Conservation (phyloP, 2,888 invertebrate species). For the Stratiomys singularior region DNA sequence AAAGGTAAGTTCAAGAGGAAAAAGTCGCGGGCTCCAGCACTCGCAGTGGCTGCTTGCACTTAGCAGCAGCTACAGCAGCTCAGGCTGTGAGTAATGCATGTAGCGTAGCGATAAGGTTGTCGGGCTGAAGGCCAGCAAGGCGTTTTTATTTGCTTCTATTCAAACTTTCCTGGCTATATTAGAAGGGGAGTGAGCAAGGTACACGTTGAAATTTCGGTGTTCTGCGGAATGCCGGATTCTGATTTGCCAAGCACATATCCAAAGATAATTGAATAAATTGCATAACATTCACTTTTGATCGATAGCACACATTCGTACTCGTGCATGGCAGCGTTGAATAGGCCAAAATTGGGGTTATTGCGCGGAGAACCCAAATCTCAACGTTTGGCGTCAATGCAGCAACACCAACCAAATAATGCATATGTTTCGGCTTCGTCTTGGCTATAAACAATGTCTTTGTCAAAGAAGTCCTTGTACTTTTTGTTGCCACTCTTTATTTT, state of each 20-base stretch:
- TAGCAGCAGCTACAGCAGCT: not conserved
- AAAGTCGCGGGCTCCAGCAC: not conserved
- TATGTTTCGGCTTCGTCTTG: too few relatives aligned
- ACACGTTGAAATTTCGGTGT: not conserved
- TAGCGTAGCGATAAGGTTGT: not conserved
- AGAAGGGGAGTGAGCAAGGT: not conserved
- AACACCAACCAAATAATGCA: too few relatives aligned
- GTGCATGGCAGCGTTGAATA: not conserved
- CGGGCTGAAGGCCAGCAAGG: constrained; percentile 9
- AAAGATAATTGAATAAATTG: constrained; percentile 2
- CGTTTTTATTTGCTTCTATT: not conserved
- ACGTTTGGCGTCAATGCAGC: not conserved
- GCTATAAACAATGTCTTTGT: too few relatives aligned
- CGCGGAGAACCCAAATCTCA: not conserved
- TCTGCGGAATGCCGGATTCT: not conserved
- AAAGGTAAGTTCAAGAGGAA: constrained; percentile 69
- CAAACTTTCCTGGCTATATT: not conserved
- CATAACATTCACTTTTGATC: constrained; percentile 22
- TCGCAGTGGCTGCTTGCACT: not conserved
- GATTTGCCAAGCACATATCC: not conserved
- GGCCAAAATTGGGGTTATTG: not conserved
- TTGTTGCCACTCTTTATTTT: too few relatives aligned
- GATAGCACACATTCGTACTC: not conserved
- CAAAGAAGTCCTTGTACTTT: too few relatives aligned
- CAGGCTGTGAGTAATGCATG: not conserved